Evolutionary conservation across 2,113 vertebrate species (phyloP).

Genomic region (Pachycephala philippinensis): DNA sequence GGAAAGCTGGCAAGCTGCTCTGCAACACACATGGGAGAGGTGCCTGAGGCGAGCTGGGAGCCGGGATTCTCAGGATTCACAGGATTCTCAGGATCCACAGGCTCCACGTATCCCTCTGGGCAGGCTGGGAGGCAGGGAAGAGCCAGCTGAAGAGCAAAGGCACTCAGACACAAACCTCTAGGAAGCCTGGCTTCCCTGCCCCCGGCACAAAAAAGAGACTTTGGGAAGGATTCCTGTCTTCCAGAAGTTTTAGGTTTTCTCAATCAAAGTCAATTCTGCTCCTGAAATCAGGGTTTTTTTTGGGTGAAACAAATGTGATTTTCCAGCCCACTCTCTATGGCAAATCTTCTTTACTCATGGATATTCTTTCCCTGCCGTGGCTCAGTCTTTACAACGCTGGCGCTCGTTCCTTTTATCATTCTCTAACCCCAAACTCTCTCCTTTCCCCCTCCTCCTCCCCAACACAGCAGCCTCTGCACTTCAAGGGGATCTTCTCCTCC

Average conservation of each 20-base stretch:
- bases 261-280: not conserved
- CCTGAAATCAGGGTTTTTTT: not conserved
- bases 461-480: not conserved
- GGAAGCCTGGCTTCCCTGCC: not conserved
- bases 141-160: not conserved
- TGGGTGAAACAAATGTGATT: not conserved
- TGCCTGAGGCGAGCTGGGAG: not conserved
- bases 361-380: rapidly evolving
- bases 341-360: not conserved
- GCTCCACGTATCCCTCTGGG: not conserved
- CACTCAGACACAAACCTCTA: not conserved
- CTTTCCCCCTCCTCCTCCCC: not conserved
- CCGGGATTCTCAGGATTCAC: not conserved
- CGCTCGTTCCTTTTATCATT: not conserved
- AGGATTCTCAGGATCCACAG: not conserved
- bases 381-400: not conserved
- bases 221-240: not conserved
- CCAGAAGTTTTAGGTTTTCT: not conserved
- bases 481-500: not conserved
- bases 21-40: not conserved
- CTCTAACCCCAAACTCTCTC: not conserved
- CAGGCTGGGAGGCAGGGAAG: not conserved
- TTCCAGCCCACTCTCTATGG: not conserved
- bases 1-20: not conserved
- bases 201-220: rapidly evolving